A percentile compares a stretch with the other conserved stretches of the same genome.
phyloP scores from a whole-genome alignment of 1,140 invertebrate genomes.

The Myzus persicae region DNA sequence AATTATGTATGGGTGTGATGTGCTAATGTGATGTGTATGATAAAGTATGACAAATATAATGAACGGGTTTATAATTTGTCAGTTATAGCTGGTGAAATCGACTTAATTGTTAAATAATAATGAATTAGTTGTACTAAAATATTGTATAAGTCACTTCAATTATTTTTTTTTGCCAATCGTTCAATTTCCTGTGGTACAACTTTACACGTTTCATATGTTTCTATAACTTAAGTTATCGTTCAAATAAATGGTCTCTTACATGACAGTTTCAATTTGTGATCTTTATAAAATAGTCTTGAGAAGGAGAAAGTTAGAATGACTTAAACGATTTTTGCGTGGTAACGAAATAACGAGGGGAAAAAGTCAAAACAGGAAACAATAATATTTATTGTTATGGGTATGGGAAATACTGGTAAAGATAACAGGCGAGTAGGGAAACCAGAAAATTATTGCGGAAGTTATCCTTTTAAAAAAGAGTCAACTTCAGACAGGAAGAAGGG shows the following conservation, averaged over 20 bases:
- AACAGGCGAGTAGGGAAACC: background rate
- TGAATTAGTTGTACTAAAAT: background rate
- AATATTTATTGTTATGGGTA: constrained; percentile 55
- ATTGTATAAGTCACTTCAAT: background rate
- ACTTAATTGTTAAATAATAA: background rate
- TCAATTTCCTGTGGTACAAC: background rate
- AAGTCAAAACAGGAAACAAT: constrained; percentile 48
- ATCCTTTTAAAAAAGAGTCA: constrained; percentile 43
- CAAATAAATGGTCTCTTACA: background rate
- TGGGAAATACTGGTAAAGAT: constrained; percentile 39
- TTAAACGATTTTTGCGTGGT: constrained; percentile 19
- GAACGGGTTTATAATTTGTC: background rate
- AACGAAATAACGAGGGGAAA: background rate
- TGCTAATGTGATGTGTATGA: too few species aligned
- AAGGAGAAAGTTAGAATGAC: constrained; percentile 16
- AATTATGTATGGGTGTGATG: background rate
- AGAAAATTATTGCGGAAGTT: constrained; percentile 56
- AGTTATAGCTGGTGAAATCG: background rate
- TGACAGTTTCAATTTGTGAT: background rate
- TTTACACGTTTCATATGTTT: background rate
- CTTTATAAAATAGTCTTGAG: background rate
- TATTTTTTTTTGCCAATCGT: background rate
- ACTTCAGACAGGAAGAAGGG: background rate
- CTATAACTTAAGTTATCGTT: background rate
- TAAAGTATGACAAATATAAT: background rate